Evolutionary conservation across 2,113 vertebrate species (phyloP).

Genomic region (Chionodraco myersi): DNA sequence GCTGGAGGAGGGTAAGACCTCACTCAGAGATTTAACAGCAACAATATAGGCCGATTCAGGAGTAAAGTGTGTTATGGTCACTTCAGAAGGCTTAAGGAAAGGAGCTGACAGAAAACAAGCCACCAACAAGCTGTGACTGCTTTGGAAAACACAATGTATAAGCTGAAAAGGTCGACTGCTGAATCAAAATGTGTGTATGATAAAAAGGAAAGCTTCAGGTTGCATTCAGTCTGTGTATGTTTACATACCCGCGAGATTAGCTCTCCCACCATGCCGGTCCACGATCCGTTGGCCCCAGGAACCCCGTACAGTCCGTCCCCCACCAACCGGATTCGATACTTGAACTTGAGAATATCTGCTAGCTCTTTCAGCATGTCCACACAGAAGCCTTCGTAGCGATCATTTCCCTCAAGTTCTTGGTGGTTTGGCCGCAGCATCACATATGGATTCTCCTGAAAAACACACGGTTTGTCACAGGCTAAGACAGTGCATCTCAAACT

Average conservation of each 20-base stretch:
- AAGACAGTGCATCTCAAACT: not conserved
- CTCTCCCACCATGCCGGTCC: constrained; percentile 98
- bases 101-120: constrained; percentile 51
- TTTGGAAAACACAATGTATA: constrained; percentile 45
- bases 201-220: constrained; percentile 30
- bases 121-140: constrained; percentile 50
- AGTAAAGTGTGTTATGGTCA: constrained; percentile 61
- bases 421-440: constrained; percentile 96
- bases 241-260: constrained; percentile 91
- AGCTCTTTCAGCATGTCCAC: constrained; percentile 98
- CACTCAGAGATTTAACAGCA: constrained; percentile 51
- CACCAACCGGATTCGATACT: constrained; percentile 95
- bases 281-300: constrained; percentile 92
- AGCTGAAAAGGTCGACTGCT: constrained; percentile 47
- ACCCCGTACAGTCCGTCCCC: constrained; percentile 93
- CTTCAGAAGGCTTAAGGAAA: constrained; percentile 48
- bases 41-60: constrained; percentile 16
- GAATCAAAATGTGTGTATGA: constrained; percentile 27
- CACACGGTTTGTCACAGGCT: constrained; percentile 1
- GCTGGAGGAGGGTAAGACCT: constrained; percentile 35
- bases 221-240: not conserved
- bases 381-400: constrained; percentile 97
- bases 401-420: constrained; percentile 94
- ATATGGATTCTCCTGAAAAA: constrained; percentile 97
- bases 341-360: constrained; percentile 94